Evolutionary conservation across 2,113 vertebrate species (phyloP).

Genomic region (Plotosus lineatus): DNA sequence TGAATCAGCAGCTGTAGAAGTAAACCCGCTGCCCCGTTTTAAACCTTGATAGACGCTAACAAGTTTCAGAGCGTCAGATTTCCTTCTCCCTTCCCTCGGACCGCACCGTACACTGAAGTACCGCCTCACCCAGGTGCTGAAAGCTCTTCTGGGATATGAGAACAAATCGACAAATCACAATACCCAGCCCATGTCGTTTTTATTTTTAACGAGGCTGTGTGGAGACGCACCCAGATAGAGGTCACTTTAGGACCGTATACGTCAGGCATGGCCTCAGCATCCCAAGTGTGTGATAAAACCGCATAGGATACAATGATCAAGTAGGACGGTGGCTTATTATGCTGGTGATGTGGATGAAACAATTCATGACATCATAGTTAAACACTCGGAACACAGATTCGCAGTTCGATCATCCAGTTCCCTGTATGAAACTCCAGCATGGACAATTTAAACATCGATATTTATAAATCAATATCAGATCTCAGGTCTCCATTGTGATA

Average conservation of each 20-base stretch:
- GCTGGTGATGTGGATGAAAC: neutral
- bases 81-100: neutral
- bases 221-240: neutral
- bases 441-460: neutral
- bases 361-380: neutral
- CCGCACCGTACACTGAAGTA: neutral
- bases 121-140: conserved; percentile 41
- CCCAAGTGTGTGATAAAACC: neutral
- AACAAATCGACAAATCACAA: neutral
- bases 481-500: neutral
- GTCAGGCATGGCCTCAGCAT: neutral
- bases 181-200: neutral
- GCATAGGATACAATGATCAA: neutral
- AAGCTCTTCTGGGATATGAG: conserved; percentile 17
- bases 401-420: neutral
- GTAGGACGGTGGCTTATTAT: neutral
- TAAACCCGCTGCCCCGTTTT: conserved; percentile 16
- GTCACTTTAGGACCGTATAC: neutral
- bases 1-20: conserved; percentile 40
- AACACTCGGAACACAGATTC: neutral
- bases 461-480: neutral
- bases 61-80: conserved; percentile 5
- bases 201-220: neutral
- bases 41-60: conserved; percentile 20
- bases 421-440: neutral